A percentile compares a stretch with the other conserved stretches of the same genome.
Evolutionary conservation across 1,140 invertebrate species (phyloP).

Genomic region (Atta colombica): DNA sequence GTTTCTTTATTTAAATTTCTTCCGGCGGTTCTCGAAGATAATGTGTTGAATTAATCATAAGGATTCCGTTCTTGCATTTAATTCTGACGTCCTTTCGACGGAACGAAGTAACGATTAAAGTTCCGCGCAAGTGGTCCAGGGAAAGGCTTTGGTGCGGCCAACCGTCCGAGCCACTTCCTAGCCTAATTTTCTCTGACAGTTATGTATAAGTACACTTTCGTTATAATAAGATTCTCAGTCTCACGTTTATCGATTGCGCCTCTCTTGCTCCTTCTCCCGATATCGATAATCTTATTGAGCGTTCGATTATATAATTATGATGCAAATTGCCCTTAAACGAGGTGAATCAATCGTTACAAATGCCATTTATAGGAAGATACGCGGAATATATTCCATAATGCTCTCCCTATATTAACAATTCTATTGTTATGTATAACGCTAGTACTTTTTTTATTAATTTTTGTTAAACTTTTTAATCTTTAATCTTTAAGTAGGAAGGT

Average conservation of each 20-base stretch:
- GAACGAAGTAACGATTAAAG: constrained; percentile 72
- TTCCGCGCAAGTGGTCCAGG: constrained; percentile 51
- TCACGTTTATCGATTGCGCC: constrained; percentile 2
- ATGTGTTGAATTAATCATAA: constrained; percentile 78
- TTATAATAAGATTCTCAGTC: constrained; percentile 48
- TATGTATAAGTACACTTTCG: constrained; percentile 59
- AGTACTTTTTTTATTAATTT: not conserved
- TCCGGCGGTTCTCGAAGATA: constrained; percentile 67
- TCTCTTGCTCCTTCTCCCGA: too few relatives aligned
- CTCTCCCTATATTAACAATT: not conserved
- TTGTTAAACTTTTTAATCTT: not conserved
- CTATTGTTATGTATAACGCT: not conserved
- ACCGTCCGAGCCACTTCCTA: constrained; percentile 49
- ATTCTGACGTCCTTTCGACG: constrained; percentile 51
- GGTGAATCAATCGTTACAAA: constrained; percentile 15
- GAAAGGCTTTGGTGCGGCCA: constrained; percentile 36
- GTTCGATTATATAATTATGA: constrained; percentile 26
- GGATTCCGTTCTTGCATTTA: constrained; percentile 66
- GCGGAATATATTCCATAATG: not conserved
- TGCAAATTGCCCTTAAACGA: constrained; percentile 19
- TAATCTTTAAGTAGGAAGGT: too few relatives aligned
- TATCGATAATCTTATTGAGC: constrained; percentile 36
- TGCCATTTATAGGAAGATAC: constrained; percentile 18
- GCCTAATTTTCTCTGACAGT: constrained; percentile 59
- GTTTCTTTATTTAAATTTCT: constrained; percentile 78